Evolutionary conservation across 92 coral and sea anemone genomes (phyloP).

Genomic region (Phenganax subtilis): DNA sequence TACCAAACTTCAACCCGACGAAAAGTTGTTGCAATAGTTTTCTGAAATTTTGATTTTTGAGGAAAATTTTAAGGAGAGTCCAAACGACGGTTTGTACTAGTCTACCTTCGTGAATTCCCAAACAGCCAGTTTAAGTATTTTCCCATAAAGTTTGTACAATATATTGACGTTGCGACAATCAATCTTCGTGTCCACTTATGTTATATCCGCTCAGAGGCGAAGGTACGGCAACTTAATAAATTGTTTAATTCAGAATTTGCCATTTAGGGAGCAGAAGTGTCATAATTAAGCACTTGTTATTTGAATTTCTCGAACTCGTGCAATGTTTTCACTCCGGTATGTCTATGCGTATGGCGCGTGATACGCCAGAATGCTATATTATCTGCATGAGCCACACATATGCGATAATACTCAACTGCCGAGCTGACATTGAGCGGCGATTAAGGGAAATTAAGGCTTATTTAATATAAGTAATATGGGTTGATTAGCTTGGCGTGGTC

Average conservation of each 20-base stretch:
- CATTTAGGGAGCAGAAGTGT: not conserved
- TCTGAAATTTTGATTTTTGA: not conserved
- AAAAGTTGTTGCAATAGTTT: no score
- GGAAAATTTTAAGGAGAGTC: not conserved
- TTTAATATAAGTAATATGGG: slow-evolving; percentile 56
- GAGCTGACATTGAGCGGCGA: slow-evolving; percentile 27
- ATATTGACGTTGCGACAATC: slow-evolving; percentile 14
- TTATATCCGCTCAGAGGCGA: slow-evolving; percentile 26
- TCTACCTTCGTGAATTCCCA: not conserved
- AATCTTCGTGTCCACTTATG: not conserved
- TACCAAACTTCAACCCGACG: no score
- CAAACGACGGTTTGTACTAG: not conserved
- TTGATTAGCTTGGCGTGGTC: slow-evolving; percentile 64
- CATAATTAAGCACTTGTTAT: slow-evolving; percentile 7
- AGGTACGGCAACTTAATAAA: slow-evolving; percentile 7
- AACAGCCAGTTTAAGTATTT: not conserved
- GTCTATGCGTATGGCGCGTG: not conserved
- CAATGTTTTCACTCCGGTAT: not conserved
- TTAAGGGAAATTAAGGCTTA: slow-evolving; percentile 46
- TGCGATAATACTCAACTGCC: slow-evolving; percentile 25
- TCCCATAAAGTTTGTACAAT: not conserved
- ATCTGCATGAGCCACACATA: slow-evolving; percentile 4
- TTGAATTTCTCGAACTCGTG: slow-evolving; percentile 1
- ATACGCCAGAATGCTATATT: not conserved
- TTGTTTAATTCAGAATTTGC: not conserved